Evolutionary conservation across 2,888 invertebrate species (phyloP), one percentile per base, ranked within the genome.

Genomic region (Kryphioiulus occultus): DNA sequence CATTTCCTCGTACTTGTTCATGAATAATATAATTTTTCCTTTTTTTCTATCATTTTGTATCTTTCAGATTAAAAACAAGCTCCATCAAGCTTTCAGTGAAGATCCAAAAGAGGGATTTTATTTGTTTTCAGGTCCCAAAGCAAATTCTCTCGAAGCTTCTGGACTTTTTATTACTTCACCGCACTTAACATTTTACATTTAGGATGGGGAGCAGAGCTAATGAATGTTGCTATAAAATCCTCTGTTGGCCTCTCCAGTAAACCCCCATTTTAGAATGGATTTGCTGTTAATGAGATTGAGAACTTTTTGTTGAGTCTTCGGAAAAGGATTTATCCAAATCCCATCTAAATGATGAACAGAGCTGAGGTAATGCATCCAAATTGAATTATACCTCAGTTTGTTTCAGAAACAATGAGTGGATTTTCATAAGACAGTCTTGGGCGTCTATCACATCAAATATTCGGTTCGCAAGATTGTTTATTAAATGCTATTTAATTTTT

Each of bases 331-430:
- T 68, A 26, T 26, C 68, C 68, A 68, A 68, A 68, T 68, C 78
- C 30, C 30, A 32, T 78, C 78, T 78, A 30, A 17, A 30, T 32
- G 78, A 78, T 78, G 17, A 15, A 17, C 78, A 17, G 17, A 32
- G 78, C 30, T 78, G 78, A 78, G 78, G 78, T 78, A 78, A 78
- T 78, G 78, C 30, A 78, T 30, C 30, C 78, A n/a, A 39, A 39
- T 42, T 85, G n/a, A 85, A 85, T 85, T 85, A 42, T 39, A 26
- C 39, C 39, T 85, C 26, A 42, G 39, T 85, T 42, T 44, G 85
- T 85, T 85, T 85, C 85, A 85, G 85, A 39, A 85, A 85, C 39
- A 85, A 85, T 42, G 39, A 85, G 15, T 85, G 85, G 44, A 85
- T 85, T 85, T 85, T 85, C 85, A 85, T 39, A 22, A 85, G 78